Evolutionary conservation across 1,140 invertebrate genomes (phyloP).

Genomic region (Microplitis mediator): DNA sequence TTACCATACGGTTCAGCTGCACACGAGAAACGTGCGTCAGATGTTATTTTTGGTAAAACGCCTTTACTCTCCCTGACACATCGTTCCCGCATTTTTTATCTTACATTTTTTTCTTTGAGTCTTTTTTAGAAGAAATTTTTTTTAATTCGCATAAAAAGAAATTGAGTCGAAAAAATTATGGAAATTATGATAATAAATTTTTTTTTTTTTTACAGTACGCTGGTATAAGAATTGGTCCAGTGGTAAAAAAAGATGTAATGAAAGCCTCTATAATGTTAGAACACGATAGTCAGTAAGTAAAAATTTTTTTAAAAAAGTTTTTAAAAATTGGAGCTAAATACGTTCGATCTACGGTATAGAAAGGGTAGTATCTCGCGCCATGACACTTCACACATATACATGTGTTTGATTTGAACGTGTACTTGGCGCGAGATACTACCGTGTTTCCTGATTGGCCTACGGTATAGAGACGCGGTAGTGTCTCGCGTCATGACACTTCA

Average conservation of each 20-base stretch:
- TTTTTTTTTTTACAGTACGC: conserved; percentile 79
- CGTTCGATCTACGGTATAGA: too few species aligned
- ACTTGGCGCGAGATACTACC: too few species aligned
- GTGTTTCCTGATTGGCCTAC: too few species aligned
- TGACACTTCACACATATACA: too few species aligned
- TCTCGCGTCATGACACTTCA: too few species aligned
- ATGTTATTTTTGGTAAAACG: conserved; percentile 22
- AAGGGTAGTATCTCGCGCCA: too few species aligned
- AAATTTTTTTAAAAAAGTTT: too few species aligned
- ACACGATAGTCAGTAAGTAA: conserved; percentile 90
- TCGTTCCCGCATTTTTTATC: neutral
- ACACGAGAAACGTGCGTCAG: conserved; percentile 24
- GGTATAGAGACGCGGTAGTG: too few species aligned
- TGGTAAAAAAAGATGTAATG: conserved; percentile 99
- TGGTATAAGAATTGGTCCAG: conserved; percentile 98
- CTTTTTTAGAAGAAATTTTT: neutral
- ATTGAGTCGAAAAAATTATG: neutral
- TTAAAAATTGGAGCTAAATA: too few species aligned
- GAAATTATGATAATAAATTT: too few species aligned
- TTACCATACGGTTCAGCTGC: neutral
- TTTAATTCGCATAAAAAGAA: neutral
- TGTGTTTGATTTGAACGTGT: too few species aligned
- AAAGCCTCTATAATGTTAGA: conserved; percentile 99
- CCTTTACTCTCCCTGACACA: neutral
- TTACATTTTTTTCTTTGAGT: neutral